Conservation (phyloP, 2,113 vertebrate species). For the Castor canadensis region DNA sequence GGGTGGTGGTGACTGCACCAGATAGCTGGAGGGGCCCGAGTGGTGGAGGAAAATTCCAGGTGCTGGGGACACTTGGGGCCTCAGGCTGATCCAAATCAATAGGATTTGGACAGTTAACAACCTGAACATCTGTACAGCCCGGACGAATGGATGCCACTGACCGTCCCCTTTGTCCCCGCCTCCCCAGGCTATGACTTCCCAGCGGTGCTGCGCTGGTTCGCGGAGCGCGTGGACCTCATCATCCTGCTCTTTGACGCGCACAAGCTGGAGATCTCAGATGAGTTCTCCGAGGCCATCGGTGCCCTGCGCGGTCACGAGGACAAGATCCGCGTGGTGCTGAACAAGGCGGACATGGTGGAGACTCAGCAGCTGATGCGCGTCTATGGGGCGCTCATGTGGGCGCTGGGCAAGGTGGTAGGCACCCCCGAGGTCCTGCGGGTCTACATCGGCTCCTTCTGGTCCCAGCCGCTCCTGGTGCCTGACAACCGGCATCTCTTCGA, state of each 20-base stretch:
- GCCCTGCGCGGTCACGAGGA: constrained; percentile 95
- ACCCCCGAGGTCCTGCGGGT: constrained; percentile 95
- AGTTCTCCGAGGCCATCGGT: constrained; percentile 94
- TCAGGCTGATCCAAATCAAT: accelerated
- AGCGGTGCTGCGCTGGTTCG: constrained; percentile 94
- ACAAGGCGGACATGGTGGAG: constrained; percentile 96
- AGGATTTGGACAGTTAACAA: not conserved
- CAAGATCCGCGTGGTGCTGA: constrained; percentile 96
- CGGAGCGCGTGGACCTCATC: constrained; percentile 94
- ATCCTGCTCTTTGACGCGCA: constrained; percentile 96
- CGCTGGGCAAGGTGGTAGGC: constrained; percentile 93
- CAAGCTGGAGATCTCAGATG: constrained; percentile 96
- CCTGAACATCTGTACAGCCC: not conserved
- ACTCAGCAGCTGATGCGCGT: constrained; percentile 97
- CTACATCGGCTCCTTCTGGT: constrained; percentile 97
- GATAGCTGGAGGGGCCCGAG: not conserved
- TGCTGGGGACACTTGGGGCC: not conserved
- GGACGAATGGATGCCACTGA: accelerated
- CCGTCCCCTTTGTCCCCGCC: accelerated
- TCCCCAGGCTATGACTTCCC: constrained; percentile 93
- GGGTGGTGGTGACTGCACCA: accelerated
- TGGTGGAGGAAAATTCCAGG: not conserved
- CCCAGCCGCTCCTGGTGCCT: constrained; percentile 90
- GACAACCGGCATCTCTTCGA: constrained; percentile 94
- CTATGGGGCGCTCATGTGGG: constrained; percentile 97